Evolutionary conservation across 2,113 vertebrate species (phyloP).

Genomic region (Hippolais icterina): DNA sequence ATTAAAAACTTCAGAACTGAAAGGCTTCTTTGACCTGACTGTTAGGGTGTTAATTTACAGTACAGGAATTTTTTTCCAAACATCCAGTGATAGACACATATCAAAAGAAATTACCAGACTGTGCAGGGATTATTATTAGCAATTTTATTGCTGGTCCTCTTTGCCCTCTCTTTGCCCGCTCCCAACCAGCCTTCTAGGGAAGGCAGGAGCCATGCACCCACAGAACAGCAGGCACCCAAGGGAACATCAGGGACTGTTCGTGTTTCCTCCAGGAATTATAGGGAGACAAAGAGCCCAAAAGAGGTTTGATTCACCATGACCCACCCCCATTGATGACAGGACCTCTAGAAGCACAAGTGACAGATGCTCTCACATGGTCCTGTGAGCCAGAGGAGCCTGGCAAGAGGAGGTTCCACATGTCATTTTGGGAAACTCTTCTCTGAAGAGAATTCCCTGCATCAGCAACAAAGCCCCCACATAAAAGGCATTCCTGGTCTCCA

Average conservation of each 20-base stretch:
- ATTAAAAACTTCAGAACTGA: neutral
- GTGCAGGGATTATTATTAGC: neutral
- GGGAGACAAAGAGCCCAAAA: neutral
- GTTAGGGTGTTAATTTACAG: neutral
- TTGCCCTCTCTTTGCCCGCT: neutral
- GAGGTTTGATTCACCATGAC: neutral
- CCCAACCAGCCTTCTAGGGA: neutral
- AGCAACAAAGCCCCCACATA: neutral
- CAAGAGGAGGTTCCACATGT: neutral
- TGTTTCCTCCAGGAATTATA: neutral
- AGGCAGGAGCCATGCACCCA: neutral
- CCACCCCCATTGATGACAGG: accelerated
- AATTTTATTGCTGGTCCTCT: neutral
- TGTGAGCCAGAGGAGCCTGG: neutral
- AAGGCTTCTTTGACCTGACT: neutral
- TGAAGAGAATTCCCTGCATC: neutral
- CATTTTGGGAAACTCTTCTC: neutral
- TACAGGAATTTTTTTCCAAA: neutral
- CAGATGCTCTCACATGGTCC: accelerated
- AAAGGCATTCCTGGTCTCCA: neutral
- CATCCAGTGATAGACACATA: accelerated
- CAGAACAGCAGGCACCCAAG: neutral
- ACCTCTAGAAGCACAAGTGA: neutral
- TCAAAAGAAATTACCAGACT: neutral
- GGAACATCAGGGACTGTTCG: accelerated